Base-by-base conservation (phyloP, 1,140 invertebrate genomes). In the Atta texana region DNA sequence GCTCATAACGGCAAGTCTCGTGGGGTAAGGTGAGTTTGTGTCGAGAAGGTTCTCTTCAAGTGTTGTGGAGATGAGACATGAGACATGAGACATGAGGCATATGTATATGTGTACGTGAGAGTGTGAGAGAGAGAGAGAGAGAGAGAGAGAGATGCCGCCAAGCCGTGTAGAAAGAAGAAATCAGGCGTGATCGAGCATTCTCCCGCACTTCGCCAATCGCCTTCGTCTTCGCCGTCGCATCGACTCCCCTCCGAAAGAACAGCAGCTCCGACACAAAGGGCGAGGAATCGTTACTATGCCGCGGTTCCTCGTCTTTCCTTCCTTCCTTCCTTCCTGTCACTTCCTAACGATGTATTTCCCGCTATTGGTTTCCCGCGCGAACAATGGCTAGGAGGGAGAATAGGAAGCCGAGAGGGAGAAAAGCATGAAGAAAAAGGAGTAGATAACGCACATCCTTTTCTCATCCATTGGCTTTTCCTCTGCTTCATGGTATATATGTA, bases 331-430 rank as follows among this genome's bases (percentile, higher is more conserved):
- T 93, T 92, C 91, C 92, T 89, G 89, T 88, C 68, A 80, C 81
- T 87, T 88, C 85, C 90, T 94, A 94, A 94, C 92, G 92, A 93
- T 92, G 93, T 94, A 94, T 94, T 94, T 94, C 92, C 93, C 89
- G 92, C 92, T 92, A 94, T 94, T 91, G 93, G 92, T 93, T 94
- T 93, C 92, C 91, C 85, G 91, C 85, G 89, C 90, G 93, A 91
- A 94, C 93, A 94, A 94, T 94, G 88, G 87, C 82, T 68, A 86
- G 87, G 75, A 87, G 76, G 81, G 78, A 18, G 68, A 80, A 86
- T 64, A 75, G 89, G 75, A 87, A 77, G 68, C 24, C 49, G 85
- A 61, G 76, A 63, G 12, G 31, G 24, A 3, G n/a, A 24, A 18
- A 31, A 31, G 72, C 59, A 28, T 44, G 34, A 24, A n/a, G 51